phyloP scores from a whole-genome alignment of 1,140 invertebrate species.

The Archivesica marissinica region DNA sequence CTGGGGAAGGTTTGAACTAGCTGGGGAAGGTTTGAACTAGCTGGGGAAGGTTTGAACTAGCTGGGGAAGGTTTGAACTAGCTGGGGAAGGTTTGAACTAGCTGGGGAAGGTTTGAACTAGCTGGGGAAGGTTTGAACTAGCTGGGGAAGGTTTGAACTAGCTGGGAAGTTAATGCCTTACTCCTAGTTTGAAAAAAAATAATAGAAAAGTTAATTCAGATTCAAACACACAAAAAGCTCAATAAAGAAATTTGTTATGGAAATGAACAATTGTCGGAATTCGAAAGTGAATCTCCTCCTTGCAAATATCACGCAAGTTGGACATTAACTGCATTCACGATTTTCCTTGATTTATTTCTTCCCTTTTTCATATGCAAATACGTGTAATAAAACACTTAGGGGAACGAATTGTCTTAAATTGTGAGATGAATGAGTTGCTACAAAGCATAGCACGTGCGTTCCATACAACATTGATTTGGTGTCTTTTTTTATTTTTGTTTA shows the following conservation, averaged over 20 bases:
- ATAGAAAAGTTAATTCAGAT: not conserved
- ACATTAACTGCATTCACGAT: not conserved
- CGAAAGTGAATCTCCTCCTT: not conserved
- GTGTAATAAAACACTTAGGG: not conserved
- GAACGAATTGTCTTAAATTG: not conserved
- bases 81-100: not conserved
- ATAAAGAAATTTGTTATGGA: not conserved
- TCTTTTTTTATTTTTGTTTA: too few relatives aligned
- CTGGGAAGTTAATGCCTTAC: not conserved
- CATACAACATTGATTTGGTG: too few relatives aligned
- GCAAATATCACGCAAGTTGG: not conserved
- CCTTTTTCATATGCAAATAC: not conserved
- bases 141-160: not conserved
- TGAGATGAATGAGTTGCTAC: not conserved
- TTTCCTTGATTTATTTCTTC: not conserved
- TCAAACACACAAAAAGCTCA: not conserved
- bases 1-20: too few relatives aligned
- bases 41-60: not conserved
- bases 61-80: not conserved
- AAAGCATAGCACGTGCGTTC: too few relatives aligned
- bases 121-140: not conserved
- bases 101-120: not conserved
- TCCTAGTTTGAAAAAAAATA: not conserved
- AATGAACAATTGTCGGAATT: not conserved
- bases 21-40: too few relatives aligned